These are phyloP conservation scores for Tineola bisselliella DNA, from an alignment of 2,888 invertebrate species.

Conservation along the genomic window DNA sequence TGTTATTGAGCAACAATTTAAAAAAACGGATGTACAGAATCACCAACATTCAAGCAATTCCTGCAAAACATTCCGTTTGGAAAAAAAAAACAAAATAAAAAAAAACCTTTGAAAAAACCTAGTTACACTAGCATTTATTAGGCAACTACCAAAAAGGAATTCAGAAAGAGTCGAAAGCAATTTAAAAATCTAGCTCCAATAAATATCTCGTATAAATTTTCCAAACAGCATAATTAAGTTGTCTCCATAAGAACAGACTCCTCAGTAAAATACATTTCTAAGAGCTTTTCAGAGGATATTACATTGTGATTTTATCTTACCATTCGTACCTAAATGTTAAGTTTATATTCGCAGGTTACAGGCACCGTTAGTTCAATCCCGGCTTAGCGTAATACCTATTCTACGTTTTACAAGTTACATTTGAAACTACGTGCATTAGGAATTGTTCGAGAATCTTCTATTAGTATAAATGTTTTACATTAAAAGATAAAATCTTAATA, in stretches of 20 bases:
- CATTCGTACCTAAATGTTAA: constrained; percentile 1
- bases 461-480: not conserved
- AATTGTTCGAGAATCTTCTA: not conserved
- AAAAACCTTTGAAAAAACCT: no score
- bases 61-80: no score
- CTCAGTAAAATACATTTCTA: not conserved
- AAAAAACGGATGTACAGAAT: no score
- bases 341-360: constrained; percentile 1
- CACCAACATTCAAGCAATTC: no score
- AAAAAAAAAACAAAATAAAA: no score
- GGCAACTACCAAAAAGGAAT: no score
- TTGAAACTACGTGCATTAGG: not conserved
- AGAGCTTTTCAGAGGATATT: constrained; percentile 4
- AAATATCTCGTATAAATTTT: not conserved
- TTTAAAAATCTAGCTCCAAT: not conserved
- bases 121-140: no score
- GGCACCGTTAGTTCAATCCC: not conserved
- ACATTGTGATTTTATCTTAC: constrained; percentile 2
- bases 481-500: no score
- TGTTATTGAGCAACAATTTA: no score
- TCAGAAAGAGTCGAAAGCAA: not conserved
- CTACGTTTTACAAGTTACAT: not conserved
- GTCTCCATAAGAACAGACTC: not conserved
- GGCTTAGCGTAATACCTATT: not conserved
- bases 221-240: not conserved